Percentiles rank a stretch among this genome's conserved stretches.
Conservation (phyloP, 2,113 vertebrate genomes). For the Microcebus jonahi region DNA sequence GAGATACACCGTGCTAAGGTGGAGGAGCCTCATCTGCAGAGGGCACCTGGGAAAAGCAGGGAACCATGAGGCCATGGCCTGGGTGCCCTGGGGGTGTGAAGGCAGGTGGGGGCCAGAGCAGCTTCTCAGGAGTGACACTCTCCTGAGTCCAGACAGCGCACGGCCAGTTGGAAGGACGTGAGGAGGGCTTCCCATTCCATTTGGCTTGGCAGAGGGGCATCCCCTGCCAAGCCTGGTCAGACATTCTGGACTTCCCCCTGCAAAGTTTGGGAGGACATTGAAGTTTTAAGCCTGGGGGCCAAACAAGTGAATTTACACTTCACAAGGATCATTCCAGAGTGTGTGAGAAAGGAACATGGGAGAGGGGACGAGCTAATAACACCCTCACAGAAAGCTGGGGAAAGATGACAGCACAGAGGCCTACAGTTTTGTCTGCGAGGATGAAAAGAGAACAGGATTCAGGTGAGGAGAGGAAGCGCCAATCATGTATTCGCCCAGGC, state of each 20-base stretch:
- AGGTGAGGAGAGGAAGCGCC: background rate
- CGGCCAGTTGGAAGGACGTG: background rate
- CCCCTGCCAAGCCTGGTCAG: background rate
- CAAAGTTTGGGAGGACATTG: background rate
- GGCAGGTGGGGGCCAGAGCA: background rate
- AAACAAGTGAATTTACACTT: background rate
- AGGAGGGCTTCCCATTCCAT: background rate
- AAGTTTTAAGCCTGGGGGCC: background rate
- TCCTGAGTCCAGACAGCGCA: background rate
- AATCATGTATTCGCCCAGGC: background rate
- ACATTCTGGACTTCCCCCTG: background rate
- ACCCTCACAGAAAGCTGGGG: background rate
- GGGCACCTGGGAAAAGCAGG: background rate
- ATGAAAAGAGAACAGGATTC: background rate
- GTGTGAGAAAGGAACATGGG: background rate
- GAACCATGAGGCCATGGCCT: background rate
- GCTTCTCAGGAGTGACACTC: background rate
- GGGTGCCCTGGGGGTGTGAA: fast-evolving
- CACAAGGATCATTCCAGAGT: background rate
- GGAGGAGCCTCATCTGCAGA: background rate
- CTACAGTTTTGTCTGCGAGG: background rate
- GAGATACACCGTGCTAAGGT: background rate
- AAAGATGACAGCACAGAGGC: fast-evolving
- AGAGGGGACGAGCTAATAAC: background rate
- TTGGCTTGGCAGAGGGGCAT: background rate